phyloP scores from a whole-genome alignment of 92 coral and sea anemone species.

The Epizoanthus scotinus region DNA sequence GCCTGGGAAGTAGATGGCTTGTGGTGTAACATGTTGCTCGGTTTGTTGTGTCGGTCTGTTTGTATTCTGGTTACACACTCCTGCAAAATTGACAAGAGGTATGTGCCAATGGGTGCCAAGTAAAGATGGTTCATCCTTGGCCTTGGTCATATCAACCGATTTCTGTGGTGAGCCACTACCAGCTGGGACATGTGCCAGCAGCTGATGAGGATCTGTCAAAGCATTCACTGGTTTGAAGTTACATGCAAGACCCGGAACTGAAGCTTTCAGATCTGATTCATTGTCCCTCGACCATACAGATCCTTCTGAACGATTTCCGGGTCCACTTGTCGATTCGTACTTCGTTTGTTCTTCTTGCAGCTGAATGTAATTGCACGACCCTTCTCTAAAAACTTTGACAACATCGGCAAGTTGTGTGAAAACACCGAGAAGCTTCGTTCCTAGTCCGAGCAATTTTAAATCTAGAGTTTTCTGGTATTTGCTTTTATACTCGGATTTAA shows the following conservation, averaged over 20 bases:
- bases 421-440: not conserved
- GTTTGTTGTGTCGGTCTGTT: slow-evolving; percentile 57
- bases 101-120: too few species aligned
- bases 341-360: not conserved
- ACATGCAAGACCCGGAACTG: not conserved
- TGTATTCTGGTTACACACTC: slow-evolving; percentile 74
- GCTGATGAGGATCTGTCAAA: slow-evolving; percentile 13
- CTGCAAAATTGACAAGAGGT: slow-evolving; percentile 63
- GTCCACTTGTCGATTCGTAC: not conserved
- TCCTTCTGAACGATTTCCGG: not conserved
- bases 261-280: not conserved
- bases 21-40: slow-evolving; percentile 57
- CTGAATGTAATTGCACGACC: slow-evolving; percentile 13
- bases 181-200: slow-evolving; percentile 31
- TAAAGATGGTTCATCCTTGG: slow-evolving; percentile 39
- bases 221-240: too few species aligned
- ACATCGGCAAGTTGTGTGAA: slow-evolving; percentile 40
- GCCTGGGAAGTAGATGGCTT: slow-evolving; percentile 61
- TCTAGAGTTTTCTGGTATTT: slow-evolving; percentile 32
- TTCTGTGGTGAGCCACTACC: slow-evolving; percentile 50
- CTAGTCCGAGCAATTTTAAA: slow-evolving; percentile 1
- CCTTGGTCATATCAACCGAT: slow-evolving; percentile 33
- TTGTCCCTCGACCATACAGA: not conserved
- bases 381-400: slow-evolving; percentile 4
- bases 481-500: slow-evolving; percentile 26